phyloP scores from a whole-genome alignment of 2,113 vertebrate species.

The Acanthochromis polyacanthus region DNA sequence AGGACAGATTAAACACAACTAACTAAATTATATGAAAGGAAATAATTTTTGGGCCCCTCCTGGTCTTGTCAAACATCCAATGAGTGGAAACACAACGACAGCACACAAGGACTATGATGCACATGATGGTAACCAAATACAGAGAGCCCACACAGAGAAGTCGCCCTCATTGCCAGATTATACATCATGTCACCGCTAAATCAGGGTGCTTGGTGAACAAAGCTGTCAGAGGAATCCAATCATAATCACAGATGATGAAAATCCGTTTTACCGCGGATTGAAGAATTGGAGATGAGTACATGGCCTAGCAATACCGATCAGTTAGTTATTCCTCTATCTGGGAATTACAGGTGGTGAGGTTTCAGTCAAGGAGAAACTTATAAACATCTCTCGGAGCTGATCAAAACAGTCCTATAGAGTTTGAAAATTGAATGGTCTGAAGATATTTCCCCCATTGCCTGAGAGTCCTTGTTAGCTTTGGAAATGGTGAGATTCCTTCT shows the following conservation, averaged over 20 bases:
- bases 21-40: slow-evolving; percentile 89
- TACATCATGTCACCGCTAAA: slow-evolving; percentile 68
- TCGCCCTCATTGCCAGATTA: slow-evolving; percentile 52
- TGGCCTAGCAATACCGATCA: slow-evolving; percentile 47
- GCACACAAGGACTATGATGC: slow-evolving; percentile 16
- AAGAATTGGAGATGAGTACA: slow-evolving; percentile 47
- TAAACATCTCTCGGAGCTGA: slow-evolving; percentile 17
- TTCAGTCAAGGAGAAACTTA: not conserved
- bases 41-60: slow-evolving; percentile 69
- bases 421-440: not conserved
- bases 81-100: slow-evolving; percentile 26
- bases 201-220: slow-evolving; percentile 70
- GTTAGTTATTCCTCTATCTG: slow-evolving; percentile 30
- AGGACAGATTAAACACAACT: slow-evolving; percentile 95
- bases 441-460: not conserved
- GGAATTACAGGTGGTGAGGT: slow-evolving; percentile 20
- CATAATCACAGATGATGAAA: slow-evolving; percentile 69
- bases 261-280: slow-evolving; percentile 56
- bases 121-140: not conserved
- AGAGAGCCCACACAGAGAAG: slow-evolving; percentile 19
- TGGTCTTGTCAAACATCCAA: slow-evolving; percentile 48
- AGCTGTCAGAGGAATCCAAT: slow-evolving; percentile 74
- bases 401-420: not conserved
- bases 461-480: slow-evolving; percentile 1
- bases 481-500: not conserved